These are phyloP conservation scores for Tetheella fluctuosa DNA, from an alignment of 2,888 invertebrate species.

Conservation along the genomic window DNA sequence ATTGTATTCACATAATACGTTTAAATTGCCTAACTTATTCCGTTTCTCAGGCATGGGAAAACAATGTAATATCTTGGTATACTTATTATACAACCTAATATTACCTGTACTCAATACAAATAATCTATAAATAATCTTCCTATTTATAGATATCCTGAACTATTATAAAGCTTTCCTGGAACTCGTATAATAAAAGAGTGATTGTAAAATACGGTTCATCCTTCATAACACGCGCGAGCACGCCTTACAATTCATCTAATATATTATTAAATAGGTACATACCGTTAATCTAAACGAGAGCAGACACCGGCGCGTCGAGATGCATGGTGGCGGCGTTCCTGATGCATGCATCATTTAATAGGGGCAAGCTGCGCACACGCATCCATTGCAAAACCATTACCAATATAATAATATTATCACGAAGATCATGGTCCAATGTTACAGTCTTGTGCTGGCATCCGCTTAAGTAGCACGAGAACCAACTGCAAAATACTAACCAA, in stretches of 20 bases:
- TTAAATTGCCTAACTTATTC: conserved; percentile 34
- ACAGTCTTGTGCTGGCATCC: conserved; percentile 55
- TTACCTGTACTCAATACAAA: no score
- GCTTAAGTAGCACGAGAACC: conserved; percentile 69
- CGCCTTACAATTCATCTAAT: conserved; percentile 24
- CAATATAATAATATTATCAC: conserved; percentile 72
- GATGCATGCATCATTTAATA: conserved; percentile 63
- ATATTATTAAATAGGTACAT: conserved; percentile 41
- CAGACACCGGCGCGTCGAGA: conserved; percentile 32
- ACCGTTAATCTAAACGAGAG: conserved; percentile 51
- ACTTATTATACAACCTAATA: neutral
- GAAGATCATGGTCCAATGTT: conserved; percentile 74
- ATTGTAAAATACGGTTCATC: neutral
- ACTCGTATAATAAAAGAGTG: neutral
- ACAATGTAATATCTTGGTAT: conserved; percentile 1
- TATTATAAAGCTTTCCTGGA: no score
- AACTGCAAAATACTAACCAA: neutral
- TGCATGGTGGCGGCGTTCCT: conserved; percentile 35
- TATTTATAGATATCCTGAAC: no score
- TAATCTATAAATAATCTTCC: no score
- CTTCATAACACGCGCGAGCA: neutral
- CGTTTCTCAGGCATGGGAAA: neutral
- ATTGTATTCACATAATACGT: conserved; percentile 48
- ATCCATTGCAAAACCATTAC: conserved; percentile 69
- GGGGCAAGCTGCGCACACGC: conserved; percentile 52